A percentile compares a stretch with the other conserved stretches of the same genome.
Evolutionary conservation across 2,113 vertebrate genomes (phyloP).

Genomic region (Pituophis catenifer): DNA sequence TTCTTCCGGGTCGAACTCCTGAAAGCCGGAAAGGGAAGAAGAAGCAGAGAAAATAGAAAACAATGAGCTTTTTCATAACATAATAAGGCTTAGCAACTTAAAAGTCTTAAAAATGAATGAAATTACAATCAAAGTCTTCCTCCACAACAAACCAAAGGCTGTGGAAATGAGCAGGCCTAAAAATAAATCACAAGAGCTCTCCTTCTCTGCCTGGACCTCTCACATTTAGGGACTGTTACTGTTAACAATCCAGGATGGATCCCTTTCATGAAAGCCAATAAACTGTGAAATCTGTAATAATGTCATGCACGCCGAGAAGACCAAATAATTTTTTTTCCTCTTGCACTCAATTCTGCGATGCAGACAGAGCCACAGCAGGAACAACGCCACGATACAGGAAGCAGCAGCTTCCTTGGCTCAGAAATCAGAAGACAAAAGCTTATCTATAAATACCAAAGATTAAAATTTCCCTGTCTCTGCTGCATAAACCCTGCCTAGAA

Average conservation of each 20-base stretch:
- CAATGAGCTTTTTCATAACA: too few relatives aligned
- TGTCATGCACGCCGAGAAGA: background rate
- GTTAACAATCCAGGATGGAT: background rate
- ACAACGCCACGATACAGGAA: background rate
- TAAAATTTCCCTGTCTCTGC: background rate
- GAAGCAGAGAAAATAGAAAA: background rate
- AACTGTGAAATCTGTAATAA: background rate
- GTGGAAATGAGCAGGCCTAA: background rate
- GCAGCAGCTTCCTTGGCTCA: background rate
- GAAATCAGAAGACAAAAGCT: background rate
- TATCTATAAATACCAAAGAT: background rate
- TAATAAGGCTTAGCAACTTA: background rate
- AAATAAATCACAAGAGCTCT: background rate
- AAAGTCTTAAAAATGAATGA: background rate
- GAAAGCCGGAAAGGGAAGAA: background rate
- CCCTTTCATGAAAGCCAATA: background rate
- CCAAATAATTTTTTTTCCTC: too few relatives aligned
- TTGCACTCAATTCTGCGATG: background rate
- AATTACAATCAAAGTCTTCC: background rate
- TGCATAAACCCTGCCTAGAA: background rate
- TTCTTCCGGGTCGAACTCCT: slow-evolving; percentile 97
- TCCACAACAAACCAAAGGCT: background rate
- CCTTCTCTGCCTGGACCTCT: background rate
- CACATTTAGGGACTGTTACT: background rate
- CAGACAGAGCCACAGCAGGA: background rate